Evolutionary conservation across 1,140 invertebrate genomes (phyloP).

Genomic region (Oscheius sp.): DNA sequence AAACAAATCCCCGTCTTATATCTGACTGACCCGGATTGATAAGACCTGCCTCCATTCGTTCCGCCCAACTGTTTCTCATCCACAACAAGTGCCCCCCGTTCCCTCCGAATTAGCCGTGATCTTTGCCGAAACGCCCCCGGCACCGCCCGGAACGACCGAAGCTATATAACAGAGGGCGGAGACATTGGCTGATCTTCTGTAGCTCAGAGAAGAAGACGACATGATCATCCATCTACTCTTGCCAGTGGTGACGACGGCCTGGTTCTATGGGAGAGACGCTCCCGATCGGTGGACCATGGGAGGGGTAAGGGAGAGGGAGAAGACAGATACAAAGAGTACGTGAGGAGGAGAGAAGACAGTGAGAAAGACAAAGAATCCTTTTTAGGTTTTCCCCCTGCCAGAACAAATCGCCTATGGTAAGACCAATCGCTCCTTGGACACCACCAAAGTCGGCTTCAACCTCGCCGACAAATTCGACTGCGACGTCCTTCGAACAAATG

Average conservation of each 20-base stretch:
- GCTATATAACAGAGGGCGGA: too few species aligned
- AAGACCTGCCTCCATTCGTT: too few species aligned
- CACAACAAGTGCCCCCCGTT: too few species aligned
- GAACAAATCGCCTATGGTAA: slow-evolving; percentile 36
- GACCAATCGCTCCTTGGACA: slow-evolving; percentile 33
- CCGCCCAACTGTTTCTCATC: too few species aligned
- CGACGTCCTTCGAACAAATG: slow-evolving; percentile 14
- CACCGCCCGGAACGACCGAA: too few species aligned
- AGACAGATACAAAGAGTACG: not conserved
- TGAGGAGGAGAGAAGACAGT: not conserved
- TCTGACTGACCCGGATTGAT: too few species aligned
- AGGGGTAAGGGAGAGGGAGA: slow-evolving; percentile 30
- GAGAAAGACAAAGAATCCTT: not conserved
- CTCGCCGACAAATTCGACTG: slow-evolving; percentile 40
- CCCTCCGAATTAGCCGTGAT: too few species aligned
- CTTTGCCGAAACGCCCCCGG: too few species aligned
- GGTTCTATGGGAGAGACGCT: slow-evolving; percentile 31
- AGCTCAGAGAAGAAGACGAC: too few species aligned
- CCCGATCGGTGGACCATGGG: slow-evolving; percentile 31
- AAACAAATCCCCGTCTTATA: too few species aligned
- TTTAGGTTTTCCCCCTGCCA: slow-evolving; percentile 38
- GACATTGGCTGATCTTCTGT: too few species aligned
- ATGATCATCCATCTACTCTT: not conserved
- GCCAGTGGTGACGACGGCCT: not conserved
- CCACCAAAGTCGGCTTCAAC: slow-evolving; percentile 40